Evolutionary conservation across 2,113 vertebrate species (phyloP).

Genomic region (Aspiorhynchus laticeps): DNA sequence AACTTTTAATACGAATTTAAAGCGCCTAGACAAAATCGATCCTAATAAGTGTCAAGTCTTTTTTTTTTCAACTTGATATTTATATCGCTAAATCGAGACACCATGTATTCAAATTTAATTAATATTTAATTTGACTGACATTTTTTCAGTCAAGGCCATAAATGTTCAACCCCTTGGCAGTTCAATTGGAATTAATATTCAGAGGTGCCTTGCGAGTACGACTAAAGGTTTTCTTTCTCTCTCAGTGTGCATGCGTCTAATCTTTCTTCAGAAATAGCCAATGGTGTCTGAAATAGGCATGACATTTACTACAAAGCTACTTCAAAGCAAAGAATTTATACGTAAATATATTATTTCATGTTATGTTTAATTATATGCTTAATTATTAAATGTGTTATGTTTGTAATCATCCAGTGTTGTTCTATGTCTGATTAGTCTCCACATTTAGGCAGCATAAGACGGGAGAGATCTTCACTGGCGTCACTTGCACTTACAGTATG

Average conservation of each 20-base stretch:
- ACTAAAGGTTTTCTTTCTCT: background rate
- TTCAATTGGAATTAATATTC: background rate
- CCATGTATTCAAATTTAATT: background rate
- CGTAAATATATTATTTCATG: too few relatives aligned
- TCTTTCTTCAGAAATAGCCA: background rate
- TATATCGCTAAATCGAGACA: background rate
- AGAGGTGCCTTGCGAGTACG: background rate
- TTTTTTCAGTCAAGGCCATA: constrained; percentile 14
- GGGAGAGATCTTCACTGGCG: too few relatives aligned
- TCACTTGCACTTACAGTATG: too few relatives aligned
- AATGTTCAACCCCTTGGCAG: background rate
- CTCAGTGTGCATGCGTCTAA: background rate
- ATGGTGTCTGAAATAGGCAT: background rate
- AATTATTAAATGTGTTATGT: too few relatives aligned
- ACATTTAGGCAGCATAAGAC: too few relatives aligned
- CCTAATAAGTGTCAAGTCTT: background rate
- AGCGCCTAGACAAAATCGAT: background rate
- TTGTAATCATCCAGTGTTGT: too few relatives aligned
- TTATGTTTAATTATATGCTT: too few relatives aligned
- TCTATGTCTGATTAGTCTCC: too few relatives aligned
- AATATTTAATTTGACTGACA: background rate
- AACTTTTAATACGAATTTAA: background rate
- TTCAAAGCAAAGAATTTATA: background rate
- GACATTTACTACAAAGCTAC: background rate
- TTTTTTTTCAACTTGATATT: background rate